Conservation (phyloP, 2,113 vertebrate species). For the Steatornis caripensis region DNA sequence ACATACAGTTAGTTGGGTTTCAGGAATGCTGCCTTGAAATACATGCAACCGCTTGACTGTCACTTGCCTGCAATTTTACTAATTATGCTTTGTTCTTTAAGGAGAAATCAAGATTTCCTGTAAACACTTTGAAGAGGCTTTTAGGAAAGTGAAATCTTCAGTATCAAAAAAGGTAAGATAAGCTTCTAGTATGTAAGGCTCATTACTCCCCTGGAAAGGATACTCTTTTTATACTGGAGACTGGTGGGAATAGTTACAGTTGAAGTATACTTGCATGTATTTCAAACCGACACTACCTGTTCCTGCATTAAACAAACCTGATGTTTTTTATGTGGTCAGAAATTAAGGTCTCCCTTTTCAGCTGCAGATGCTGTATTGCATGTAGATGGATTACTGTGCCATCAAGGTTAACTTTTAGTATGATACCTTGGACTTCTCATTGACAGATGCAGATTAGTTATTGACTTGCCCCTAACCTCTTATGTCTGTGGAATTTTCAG, state of each 20-base stretch:
- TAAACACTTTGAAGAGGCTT: constrained; percentile 89
- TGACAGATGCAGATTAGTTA: background rate
- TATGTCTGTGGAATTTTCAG: background rate
- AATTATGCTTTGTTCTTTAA: constrained; percentile 6
- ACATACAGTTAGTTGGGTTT: background rate
- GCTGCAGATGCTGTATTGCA: background rate
- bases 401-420: background rate
- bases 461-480: background rate
- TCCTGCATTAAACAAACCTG: background rate
- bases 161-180: constrained; percentile 86
- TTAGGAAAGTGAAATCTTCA: constrained; percentile 87
- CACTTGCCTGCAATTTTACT: background rate
- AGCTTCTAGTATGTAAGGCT: background rate
- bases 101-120: constrained; percentile 78
- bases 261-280: background rate
- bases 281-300: background rate
- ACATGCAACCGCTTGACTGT: background rate
- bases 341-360: background rate
- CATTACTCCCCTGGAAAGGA: background rate
- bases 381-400: background rate
- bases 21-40: background rate
- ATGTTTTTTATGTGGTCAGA: background rate
- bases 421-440: background rate
- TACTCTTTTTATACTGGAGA: background rate
- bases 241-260: background rate